A percentile compares a stretch with the other conserved stretches of the same genome.
Conservation (phyloP, 2,113 vertebrate genomes). For the pig (Sus scrofa) region DNA sequence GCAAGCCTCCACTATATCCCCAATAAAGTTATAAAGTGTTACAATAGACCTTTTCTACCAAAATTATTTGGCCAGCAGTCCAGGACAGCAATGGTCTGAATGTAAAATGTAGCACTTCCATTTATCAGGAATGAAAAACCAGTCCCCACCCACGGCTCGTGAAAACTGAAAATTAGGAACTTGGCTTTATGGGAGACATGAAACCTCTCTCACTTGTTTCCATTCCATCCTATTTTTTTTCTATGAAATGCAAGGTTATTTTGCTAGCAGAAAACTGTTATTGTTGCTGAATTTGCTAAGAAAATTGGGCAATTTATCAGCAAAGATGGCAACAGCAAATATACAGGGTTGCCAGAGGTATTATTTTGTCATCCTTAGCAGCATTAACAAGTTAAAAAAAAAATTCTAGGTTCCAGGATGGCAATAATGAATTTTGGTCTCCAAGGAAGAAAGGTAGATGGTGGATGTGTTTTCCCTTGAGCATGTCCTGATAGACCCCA, state of each 20-base stretch:
- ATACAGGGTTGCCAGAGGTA: constrained; percentile 53
- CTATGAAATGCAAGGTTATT: constrained; percentile 80
- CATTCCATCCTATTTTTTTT: constrained; percentile 58
- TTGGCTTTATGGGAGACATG: constrained; percentile 59
- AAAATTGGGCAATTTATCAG: constrained; percentile 83
- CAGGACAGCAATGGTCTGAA: not conserved
- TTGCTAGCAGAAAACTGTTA: constrained; percentile 81
- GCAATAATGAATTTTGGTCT: constrained; percentile 9
- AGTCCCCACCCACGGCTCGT: not conserved
- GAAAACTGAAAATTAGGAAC: constrained; percentile 59
- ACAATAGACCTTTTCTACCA: not conserved
- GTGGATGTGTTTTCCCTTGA: not conserved
- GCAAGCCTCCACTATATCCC: not conserved
- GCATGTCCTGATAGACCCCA: not conserved
- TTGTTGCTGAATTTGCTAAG: constrained; percentile 83
- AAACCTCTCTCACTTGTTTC: constrained; percentile 54
- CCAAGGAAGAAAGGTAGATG: not conserved
- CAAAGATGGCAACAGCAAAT: constrained; percentile 68
- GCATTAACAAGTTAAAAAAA: constrained; percentile 75
- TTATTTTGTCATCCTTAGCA: constrained; percentile 58
- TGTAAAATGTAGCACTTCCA: constrained; percentile 35
- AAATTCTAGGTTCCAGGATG: constrained; percentile 40
- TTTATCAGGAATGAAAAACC: constrained; percentile 54
- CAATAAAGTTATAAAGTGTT: not conserved
- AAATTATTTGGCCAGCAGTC: constrained; percentile 1